Evolutionary conservation across 2,113 vertebrate genomes (phyloP), one percentile per base, ranked within the genome.

Genomic region (Thunnus maccoyii): DNA sequence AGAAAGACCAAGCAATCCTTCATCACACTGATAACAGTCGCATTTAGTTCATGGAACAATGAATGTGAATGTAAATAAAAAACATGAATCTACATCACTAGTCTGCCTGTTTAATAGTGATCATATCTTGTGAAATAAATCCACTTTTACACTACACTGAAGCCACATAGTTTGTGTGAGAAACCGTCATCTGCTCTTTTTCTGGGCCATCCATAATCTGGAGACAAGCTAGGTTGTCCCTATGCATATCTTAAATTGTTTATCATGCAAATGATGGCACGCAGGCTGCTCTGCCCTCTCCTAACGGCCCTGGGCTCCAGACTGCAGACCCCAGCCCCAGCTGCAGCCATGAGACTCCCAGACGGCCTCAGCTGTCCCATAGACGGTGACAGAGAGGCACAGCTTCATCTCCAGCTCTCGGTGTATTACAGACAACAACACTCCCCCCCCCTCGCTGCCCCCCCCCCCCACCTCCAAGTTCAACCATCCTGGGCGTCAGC

Each of bases 191-290:
- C 92, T 94, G 92, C 72, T 92, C 78, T 83, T 74, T 93, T 92
- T 92, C 91, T 93, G 88, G 92, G 93, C 88, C 86, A 92, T 92
- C 90, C 84, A 84, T 89, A 93, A 93, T 94, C 89, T 91, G 92
- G 80, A 91, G 92, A 94, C 92, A 92, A 94, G 90, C 91, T 68
- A 55, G 46, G 82, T 84, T 89, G 93, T 90, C 92, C 85, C 92
- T 90, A 78, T 95, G 94, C 93, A 94, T 94, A 94, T 94, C 93
- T 94, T 95, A 94, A 92, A 92, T 92, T 94, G 91, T 94, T 95
- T 95, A 95, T 95, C 94, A 95, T 95, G 94, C 94, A 94, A 95
- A 94, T 95, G 90, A 93, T 47, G 76, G 88, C 78, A 78, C 68
- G 64, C 92, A 91, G 88, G 88, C 91, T 83, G 90, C 88, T 87